Percentiles rank a stretch among this genome's conserved stretches.
Evolutionary conservation across 2,113 vertebrate species (phyloP).

Genomic region (Lophotis ruficrista): DNA sequence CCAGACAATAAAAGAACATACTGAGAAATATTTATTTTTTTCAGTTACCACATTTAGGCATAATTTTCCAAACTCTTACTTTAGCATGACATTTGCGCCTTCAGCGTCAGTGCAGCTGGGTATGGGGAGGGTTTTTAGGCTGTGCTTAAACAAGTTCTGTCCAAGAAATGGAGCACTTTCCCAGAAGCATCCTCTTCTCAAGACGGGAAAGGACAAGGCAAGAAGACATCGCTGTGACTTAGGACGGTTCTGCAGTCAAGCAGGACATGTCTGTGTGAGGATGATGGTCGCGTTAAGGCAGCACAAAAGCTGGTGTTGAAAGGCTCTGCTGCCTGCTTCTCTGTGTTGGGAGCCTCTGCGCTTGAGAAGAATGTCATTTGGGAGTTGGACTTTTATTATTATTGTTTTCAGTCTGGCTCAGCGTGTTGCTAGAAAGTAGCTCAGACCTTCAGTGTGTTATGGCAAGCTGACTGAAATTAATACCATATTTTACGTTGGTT

Average conservation of each 20-base stretch:
- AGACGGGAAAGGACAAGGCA: background rate
- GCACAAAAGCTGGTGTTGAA: background rate
- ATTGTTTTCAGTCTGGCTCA: constrained; percentile 15
- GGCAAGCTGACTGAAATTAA: constrained; percentile 6
- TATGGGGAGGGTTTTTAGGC: background rate
- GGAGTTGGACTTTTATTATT: background rate
- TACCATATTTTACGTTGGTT: constrained; percentile 48
- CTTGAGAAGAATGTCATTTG: background rate
- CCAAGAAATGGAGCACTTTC: background rate
- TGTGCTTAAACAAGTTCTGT: background rate
- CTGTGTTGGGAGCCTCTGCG: background rate
- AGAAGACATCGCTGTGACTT: background rate
- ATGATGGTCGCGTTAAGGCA: background rate
- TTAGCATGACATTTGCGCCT: background rate
- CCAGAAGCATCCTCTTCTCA: background rate
- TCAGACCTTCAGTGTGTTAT: constrained; percentile 34
- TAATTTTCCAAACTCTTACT: background rate
- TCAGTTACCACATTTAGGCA: background rate
- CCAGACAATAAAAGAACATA: background rate
- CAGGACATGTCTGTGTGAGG: fast-evolving
- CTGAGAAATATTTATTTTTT: background rate
- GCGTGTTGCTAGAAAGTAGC: background rate
- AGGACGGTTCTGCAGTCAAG: background rate
- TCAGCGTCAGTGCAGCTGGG: background rate
- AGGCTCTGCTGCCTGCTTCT: background rate